These are phyloP conservation scores for Chironomus riparius DNA, from an alignment of 2,888 invertebrate species.

Conservation along the genomic window DNA sequence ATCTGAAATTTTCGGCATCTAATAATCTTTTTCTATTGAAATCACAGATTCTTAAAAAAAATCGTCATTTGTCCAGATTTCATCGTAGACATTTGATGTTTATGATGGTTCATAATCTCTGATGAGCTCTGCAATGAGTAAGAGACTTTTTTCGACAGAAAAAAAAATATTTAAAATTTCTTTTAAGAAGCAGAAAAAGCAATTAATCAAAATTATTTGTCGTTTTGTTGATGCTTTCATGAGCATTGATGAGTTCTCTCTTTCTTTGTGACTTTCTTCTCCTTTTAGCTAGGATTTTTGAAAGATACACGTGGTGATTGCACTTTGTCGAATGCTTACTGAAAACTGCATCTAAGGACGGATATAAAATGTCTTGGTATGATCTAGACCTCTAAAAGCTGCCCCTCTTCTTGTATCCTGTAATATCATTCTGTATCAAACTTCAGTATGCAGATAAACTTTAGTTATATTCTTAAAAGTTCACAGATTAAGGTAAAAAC, in stretches of 20 bases:
- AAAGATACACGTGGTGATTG: too few relatives aligned
- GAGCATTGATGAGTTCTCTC: slow-evolving; percentile 2
- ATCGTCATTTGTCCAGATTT: not conserved
- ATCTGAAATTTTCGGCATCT: not conserved
- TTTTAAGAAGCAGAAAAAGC: not conserved
- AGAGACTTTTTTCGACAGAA: not conserved
- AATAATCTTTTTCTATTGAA: not conserved
- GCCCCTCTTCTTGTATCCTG: too few relatives aligned
- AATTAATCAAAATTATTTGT: slow-evolving; percentile 41
- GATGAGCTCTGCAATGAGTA: not conserved
- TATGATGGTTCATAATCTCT: not conserved
- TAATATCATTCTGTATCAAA: too few relatives aligned
- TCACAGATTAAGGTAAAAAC: too few relatives aligned
- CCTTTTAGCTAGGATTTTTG: not conserved
- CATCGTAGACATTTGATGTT: not conserved
- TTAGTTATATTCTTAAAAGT: too few relatives aligned
- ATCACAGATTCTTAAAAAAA: not conserved
- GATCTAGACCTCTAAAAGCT: too few relatives aligned
- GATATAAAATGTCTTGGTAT: too few relatives aligned
- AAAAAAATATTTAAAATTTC: too few relatives aligned
- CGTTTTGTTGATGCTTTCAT: slow-evolving; percentile 32
- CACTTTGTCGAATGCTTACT: too few relatives aligned
- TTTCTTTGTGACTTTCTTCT: slow-evolving; percentile 11
- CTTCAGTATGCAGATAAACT: too few relatives aligned
- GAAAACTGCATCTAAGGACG: too few relatives aligned